Evolutionary conservation across 2,888 invertebrate species (phyloP).

Genomic region (Theretra japonica): DNA sequence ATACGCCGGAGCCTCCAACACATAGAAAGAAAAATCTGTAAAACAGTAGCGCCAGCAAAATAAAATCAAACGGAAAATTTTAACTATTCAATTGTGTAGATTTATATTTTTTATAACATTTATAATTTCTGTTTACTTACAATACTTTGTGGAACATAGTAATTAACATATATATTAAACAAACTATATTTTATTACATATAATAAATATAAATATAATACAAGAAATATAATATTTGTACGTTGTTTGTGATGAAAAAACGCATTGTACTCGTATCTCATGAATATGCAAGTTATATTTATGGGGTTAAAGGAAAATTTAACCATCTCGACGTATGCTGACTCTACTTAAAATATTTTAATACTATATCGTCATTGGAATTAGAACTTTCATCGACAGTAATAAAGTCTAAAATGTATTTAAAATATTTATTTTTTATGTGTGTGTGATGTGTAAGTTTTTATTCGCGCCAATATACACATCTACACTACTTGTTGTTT

Average conservation of each 20-base stretch:
- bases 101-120: too few species aligned
- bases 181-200: too few species aligned
- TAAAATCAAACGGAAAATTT: not conserved
- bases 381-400: not conserved
- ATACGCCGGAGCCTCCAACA: constrained; percentile 70
- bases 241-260: too few species aligned
- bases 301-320: not conserved
- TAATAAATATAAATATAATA: too few species aligned
- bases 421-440: not conserved
- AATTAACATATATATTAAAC: too few species aligned
- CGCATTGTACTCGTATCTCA: too few species aligned
- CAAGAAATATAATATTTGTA: too few species aligned
- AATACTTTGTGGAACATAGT: too few species aligned
- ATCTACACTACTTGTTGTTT: constrained; percentile 44
- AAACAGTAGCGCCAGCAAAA: constrained; percentile 47
- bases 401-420: constrained; percentile 22
- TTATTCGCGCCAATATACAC: constrained; percentile 16
- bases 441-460: not conserved
- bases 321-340: not conserved
- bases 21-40: constrained; percentile 76
- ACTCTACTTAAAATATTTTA: constrained; percentile 16
- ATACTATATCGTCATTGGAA: not conserved
- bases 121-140: too few species aligned
- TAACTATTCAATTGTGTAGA: not conserved
- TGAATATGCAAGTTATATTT: not conserved